Conservation (phyloP, 2,113 vertebrate species). For the Stercorarius parasiticus region DNA sequence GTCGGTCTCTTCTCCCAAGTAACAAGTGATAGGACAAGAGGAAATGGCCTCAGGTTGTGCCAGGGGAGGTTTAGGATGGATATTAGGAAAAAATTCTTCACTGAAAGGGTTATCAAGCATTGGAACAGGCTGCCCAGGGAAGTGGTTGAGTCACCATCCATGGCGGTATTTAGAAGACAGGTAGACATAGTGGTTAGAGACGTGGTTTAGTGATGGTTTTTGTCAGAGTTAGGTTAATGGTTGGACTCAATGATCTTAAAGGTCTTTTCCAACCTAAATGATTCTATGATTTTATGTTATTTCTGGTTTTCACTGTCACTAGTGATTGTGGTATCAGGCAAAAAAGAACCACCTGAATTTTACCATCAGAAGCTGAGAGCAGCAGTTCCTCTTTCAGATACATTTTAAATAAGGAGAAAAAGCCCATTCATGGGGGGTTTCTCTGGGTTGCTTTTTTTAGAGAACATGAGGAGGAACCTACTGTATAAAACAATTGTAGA, state of each 20-base stretch:
- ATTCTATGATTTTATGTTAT: background rate
- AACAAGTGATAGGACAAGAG: background rate
- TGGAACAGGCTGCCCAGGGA: background rate
- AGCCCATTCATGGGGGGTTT: background rate
- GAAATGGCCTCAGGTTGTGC: background rate
- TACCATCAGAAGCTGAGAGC: background rate
- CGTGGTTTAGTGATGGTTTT: background rate
- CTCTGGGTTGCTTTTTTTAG: background rate
- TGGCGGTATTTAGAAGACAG: background rate
- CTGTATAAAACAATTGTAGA: background rate
- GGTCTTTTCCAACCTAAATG: background rate
- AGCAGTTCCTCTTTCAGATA: background rate
- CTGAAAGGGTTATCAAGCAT: background rate
- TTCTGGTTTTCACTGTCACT: background rate
- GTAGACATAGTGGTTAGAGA: no score
- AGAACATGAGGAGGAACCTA: background rate
- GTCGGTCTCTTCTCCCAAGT: background rate
- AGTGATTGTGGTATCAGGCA: background rate
- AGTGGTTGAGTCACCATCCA: background rate
- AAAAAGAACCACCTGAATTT: background rate
- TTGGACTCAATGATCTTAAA: background rate
- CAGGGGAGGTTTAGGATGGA: background rate
- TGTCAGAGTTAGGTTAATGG: background rate
- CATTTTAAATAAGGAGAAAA: background rate
- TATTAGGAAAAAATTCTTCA: background rate